Conservation (phyloP, 2,113 vertebrate genomes). For the Ardeotis arabs region DNA sequence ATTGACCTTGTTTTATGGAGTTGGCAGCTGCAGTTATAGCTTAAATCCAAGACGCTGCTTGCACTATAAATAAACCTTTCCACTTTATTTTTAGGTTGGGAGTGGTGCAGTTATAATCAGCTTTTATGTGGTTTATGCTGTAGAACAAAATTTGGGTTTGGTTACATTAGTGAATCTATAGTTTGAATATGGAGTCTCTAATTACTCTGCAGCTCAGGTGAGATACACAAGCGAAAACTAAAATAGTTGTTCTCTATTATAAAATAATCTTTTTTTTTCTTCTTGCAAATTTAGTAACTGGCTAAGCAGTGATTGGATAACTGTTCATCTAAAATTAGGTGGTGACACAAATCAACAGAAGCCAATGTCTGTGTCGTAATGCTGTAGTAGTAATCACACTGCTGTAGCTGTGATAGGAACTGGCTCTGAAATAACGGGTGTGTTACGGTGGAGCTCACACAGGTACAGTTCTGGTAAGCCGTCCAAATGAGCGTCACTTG, state of each 20-base stretch:
- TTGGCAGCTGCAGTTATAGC: conserved; percentile 3
- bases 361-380: not conserved
- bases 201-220: not conserved
- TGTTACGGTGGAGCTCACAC: not conserved
- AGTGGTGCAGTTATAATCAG: conserved; percentile 48
- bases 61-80: conserved; percentile 64
- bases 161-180: not conserved
- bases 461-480: not conserved
- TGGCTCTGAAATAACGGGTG: not conserved
- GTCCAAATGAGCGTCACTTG: not conserved
- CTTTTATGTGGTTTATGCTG: conserved; percentile 50
- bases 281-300: conserved; percentile 2
- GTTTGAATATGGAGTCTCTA: not conserved
- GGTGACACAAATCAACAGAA: not conserved
- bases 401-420: not conserved
- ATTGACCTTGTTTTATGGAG: not conserved
- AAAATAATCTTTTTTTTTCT: not conserved
- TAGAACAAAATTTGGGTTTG: conserved; percentile 17
- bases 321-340: conserved; percentile 26
- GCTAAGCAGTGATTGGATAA: not conserved
- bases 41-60: conserved; percentile 25
- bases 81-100: conserved; percentile 65
- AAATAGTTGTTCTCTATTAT: not conserved
- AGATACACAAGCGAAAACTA: not conserved
- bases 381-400: not conserved